Base-by-base conservation (phyloP, 2,797 vertebrate species). In the Lophotriccus pileatus region DNA sequence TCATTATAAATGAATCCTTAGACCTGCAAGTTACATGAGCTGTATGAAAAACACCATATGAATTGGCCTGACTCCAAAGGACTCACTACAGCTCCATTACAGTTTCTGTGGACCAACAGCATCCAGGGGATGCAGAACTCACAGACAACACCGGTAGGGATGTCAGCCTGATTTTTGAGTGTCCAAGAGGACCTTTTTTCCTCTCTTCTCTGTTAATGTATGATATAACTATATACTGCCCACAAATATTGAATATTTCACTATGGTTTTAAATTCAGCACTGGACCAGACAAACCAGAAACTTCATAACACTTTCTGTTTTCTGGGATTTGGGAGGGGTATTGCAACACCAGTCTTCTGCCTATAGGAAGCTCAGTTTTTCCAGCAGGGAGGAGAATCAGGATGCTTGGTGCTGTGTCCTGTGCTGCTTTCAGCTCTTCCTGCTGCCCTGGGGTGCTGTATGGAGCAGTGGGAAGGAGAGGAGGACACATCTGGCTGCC, bases 381-480 rank as follows among this genome's bases (percentile, higher is more conserved):
- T 63, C 55, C 36, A 34, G 3, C 0, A 0, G 25, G n/a, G 13
- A 83, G 27, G n/a, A 87, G 46, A 89, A 81, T n/a, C 3, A 1
- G 9, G 13, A 14, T 32, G 37, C n/a, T 70, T 74, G 44, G 10
- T 2, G 1, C 49, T 41, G 27, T 28, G 28, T 74, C 30, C 50
- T 50, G 55, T 60, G 28, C 39, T 67, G 62, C 28, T 73, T 74
- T 80, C 3, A 2, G 56, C 49, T 32, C 21, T 59, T 58, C 12
- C 22, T 89, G 49, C 50, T 39, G 39, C 0, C 1, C 63, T 7
- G 2, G 17, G 32, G 50, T 36, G 34, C 4, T 2, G 2, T 21
- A 13, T 3, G 27, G 75, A 66, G 60, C 0, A 1, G 62, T 81
- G 60, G 53, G 78, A 79, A 78, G 49, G 63, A 89, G 46, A 23